Percentiles rank a stretch among this genome's conserved stretches.
Evolutionary conservation across 23 tunicate genomes (phyloP).

Genomic region (Styela clava): DNA sequence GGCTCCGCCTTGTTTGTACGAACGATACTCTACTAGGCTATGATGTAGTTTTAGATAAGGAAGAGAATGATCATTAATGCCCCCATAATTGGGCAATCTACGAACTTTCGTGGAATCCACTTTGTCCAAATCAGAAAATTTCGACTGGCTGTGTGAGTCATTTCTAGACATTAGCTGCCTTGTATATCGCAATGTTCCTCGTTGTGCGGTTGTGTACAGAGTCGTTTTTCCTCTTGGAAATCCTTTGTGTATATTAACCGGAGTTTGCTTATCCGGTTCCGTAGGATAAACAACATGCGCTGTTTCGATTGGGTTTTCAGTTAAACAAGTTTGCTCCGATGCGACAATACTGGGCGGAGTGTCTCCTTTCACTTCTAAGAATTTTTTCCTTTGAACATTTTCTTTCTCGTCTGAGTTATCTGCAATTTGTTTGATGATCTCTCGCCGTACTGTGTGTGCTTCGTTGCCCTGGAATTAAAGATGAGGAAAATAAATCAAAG

Average conservation of each 20-base stretch:
- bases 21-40: not conserved
- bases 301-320: not conserved
- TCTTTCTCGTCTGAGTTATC: not conserved
- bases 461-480: conserved; percentile 10
- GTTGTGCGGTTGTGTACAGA: conserved; percentile 4
- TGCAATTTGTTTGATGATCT: conserved; percentile 14
- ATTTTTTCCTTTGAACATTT: too few species aligned
- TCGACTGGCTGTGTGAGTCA: not conserved
- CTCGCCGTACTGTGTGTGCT: conserved; percentile 12
- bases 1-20: conserved; percentile 5
- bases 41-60: conserved; percentile 10
- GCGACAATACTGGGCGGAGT: not conserved
- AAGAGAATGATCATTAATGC: not conserved
- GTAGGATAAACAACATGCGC: not conserved
- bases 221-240: conserved; percentile 2
- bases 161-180: not conserved
- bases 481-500: too few species aligned
- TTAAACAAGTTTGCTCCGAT: not conserved
- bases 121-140: not conserved
- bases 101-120: not conserved
- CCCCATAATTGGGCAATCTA: not conserved
- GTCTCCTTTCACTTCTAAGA: conserved; percentile 14
- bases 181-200: conserved; percentile 1
- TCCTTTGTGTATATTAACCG: not conserved
- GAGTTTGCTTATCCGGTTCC: not conserved